Evolutionary conservation across 92 coral and sea anemone species (phyloP), one percentile per base, ranked within the genome.

Genomic region (Epizoanthus scotinus): DNA sequence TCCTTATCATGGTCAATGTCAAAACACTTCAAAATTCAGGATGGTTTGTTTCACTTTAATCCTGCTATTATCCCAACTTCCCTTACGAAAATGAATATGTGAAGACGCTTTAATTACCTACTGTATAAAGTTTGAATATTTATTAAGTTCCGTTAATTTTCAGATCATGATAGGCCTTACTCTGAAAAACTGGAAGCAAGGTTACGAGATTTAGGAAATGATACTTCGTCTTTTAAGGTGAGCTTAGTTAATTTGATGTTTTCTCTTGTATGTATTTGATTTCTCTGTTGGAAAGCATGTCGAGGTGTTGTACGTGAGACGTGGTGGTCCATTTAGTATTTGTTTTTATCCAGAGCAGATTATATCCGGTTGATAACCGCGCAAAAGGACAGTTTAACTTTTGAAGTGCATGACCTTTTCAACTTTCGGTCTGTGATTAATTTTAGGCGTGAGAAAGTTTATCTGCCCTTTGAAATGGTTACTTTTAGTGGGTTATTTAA

Each of bases 121-220:
- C 54, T 55, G 42, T 27, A 66, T 66, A 52, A 68, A 60, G 67
- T 50, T 62, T 65, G 19, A 34, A 86, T 59, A 52, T 29, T 60
- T 55, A 38, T 53, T 5, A 13, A 19, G 52, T 15, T 47, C 52
- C 2, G 49, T 47, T 52, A 57, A 52, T 64, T 31, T 44, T 61
- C 80, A 62, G 84, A 71, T 63, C 67, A 65, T 20, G 68, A 66
- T 52, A 65, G 77, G 42, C 77, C 84, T 21, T 29, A 61, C 61
- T 90, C 94, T 22, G 89, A 90, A 75, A 93, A 86, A 83, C 91
- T 93, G 40, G 97, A 93, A 72, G 90, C 91, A 57, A 90, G 86
- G 49, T 82, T 93, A 49, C 89, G 89, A 17, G 81, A 91, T 38
- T 87, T 93, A 54, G 91, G 87, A 27, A 89, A 78, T 54, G 86